These are phyloP conservation scores for Oxytorus armatus DNA, from an alignment of 2,888 invertebrate genomes.

Conservation along the genomic window DNA sequence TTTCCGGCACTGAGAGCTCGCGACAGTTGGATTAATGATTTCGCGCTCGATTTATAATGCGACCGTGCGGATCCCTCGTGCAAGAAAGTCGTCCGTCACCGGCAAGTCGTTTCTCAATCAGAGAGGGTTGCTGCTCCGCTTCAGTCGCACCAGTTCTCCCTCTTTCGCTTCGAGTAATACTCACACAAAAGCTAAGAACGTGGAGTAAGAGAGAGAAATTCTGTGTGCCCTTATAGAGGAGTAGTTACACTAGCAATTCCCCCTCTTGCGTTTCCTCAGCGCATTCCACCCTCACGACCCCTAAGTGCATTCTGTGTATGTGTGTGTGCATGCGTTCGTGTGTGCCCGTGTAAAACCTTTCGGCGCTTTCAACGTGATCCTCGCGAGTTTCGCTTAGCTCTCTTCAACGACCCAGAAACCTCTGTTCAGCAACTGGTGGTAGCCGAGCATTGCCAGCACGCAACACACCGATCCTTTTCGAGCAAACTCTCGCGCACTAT, in stretches of 20 bases:
- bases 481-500: slow-evolving; percentile 28
- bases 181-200: not conserved
- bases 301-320: not conserved
- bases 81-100: slow-evolving; percentile 67
- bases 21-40: slow-evolving; percentile 65
- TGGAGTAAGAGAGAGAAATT: slow-evolving; percentile 3
- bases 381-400: slow-evolving; percentile 48
- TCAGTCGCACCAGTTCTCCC: slow-evolving; percentile 30
- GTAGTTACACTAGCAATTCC: slow-evolving; percentile 15
- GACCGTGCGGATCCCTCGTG: slow-evolving; percentile 47
- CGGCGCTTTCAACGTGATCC: slow-evolving; percentile 47
- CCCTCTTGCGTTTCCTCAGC: slow-evolving; percentile 43
- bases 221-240: slow-evolving; percentile 9
- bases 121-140: slow-evolving; percentile 44
- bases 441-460: slow-evolving; percentile 55
- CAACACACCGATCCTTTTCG: slow-evolving; percentile 52
- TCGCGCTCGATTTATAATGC: slow-evolving; percentile 61
- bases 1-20: slow-evolving; percentile 37
- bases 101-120: slow-evolving; percentile 67
- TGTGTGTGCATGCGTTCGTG: not conserved
- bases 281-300: slow-evolving; percentile 18
- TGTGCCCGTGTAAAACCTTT: slow-evolving; percentile 4
- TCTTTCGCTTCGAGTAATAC: slow-evolving; percentile 7
- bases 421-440: slow-evolving; percentile 68
- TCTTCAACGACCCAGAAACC: slow-evolving; percentile 65